Conservation (phyloP, 1,140 invertebrate genomes). For the Elymnias hypermnestra region DNA sequence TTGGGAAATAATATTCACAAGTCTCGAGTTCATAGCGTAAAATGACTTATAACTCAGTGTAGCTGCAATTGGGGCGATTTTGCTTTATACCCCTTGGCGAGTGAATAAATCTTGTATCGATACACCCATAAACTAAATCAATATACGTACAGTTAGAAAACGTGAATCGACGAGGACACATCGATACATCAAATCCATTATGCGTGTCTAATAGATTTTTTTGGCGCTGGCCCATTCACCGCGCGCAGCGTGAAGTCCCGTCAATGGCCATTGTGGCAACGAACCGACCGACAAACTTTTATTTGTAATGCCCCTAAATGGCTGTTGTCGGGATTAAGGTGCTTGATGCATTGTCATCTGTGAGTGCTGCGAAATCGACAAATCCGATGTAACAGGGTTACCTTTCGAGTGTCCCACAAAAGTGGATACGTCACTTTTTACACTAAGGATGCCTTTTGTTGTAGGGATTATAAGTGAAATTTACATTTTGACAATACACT, state of each 20-base stretch:
- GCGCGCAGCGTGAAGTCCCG: constrained; percentile 61
- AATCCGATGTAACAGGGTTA: constrained; percentile 31
- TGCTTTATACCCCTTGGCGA: no score
- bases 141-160: constrained; percentile 28
- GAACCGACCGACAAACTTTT: constrained; percentile 64
- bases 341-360: constrained; percentile 56
- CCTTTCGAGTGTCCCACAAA: constrained; percentile 13
- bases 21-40: no score
- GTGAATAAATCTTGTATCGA: no score
- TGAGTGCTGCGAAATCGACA: constrained; percentile 45
- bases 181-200: constrained; percentile 58
- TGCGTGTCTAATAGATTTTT: constrained; percentile 74
- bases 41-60: no score
- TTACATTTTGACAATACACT: no score
- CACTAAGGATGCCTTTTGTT: background rate
- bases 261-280: constrained; percentile 65
- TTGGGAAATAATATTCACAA: no score
- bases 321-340: constrained; percentile 70
- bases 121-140: background rate
- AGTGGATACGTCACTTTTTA: background rate
- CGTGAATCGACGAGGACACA: constrained; percentile 34
- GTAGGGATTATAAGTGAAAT: background rate
- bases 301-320: constrained; percentile 71
- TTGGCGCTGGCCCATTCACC: constrained; percentile 63
- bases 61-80: no score